A percentile compares a stretch with the other conserved stretches of the same genome.
Conservation (phyloP, 2,113 vertebrate species). For the Macrotus californicus region DNA sequence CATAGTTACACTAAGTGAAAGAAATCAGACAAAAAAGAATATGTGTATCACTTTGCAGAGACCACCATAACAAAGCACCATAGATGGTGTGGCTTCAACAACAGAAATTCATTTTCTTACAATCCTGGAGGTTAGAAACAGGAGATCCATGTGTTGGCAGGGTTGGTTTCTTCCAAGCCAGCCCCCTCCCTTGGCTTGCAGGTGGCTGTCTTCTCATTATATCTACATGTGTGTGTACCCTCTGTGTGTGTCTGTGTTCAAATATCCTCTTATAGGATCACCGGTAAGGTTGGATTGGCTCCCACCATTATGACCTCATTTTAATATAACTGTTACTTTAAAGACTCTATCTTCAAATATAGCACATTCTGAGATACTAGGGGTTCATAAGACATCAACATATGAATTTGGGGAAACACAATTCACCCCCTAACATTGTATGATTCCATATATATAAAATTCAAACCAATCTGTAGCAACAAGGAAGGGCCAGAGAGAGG, state of each 20-base stretch:
- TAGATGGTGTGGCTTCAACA: neutral
- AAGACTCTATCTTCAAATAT: neutral
- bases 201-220: neutral
- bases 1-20: neutral
- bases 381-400: neutral
- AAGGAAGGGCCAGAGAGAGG: neutral
- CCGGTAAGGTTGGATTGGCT: neutral
- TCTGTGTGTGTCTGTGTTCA: neutral
- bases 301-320: neutral
- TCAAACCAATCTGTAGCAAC: neutral
- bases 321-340: neutral
- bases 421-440: neutral
- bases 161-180: neutral
- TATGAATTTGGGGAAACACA: neutral
- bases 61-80: neutral
- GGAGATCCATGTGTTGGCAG: neutral
- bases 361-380: neutral
- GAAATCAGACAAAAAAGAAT: neutral
- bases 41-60: neutral
- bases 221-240: neutral
- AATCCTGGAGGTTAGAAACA: neutral
- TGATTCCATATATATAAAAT: neutral
- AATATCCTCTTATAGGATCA: neutral
- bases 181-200: neutral
- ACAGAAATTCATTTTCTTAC: neutral